phyloP scores from a whole-genome alignment of 2,113 vertebrate species.

The Pachycephala philippinensis region DNA sequence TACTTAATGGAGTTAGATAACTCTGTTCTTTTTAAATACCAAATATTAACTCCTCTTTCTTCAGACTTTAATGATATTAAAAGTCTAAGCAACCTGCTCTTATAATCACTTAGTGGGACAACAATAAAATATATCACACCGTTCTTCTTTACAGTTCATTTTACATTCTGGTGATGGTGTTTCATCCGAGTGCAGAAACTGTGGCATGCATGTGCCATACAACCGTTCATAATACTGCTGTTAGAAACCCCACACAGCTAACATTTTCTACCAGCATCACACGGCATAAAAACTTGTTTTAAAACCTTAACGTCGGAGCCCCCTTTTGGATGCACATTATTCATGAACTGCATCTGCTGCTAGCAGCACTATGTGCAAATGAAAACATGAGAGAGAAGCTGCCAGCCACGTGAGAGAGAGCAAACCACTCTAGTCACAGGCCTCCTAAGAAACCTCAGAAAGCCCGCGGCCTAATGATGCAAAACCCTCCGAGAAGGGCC shows the following conservation, averaged over 20 bases:
- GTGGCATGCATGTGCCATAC: accelerated
- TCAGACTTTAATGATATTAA: not conserved
- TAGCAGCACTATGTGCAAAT: too few relatives aligned
- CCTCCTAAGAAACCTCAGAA: not conserved
- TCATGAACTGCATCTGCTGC: accelerated
- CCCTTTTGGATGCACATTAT: accelerated
- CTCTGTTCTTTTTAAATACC: not conserved
- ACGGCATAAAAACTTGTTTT: not conserved
- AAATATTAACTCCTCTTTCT: not conserved
- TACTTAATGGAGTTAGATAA: not conserved
- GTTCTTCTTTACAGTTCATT: not conserved
- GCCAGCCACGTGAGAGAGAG: accelerated
- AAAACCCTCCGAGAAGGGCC: too few relatives aligned
- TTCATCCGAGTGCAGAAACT: not conserved
- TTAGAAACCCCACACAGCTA: not conserved
- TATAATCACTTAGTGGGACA: not conserved
- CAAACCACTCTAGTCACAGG: accelerated
- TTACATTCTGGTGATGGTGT: accelerated
- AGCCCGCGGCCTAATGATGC: accelerated
- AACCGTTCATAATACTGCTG: accelerated
- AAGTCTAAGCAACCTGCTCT: not conserved
- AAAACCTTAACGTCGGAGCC: not conserved
- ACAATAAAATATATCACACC: accelerated
- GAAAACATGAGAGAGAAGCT: accelerated
- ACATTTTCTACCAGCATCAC: not conserved